phyloP scores from a whole-genome alignment of 2,113 vertebrate genomes.

The Bathybates hornii region DNA sequence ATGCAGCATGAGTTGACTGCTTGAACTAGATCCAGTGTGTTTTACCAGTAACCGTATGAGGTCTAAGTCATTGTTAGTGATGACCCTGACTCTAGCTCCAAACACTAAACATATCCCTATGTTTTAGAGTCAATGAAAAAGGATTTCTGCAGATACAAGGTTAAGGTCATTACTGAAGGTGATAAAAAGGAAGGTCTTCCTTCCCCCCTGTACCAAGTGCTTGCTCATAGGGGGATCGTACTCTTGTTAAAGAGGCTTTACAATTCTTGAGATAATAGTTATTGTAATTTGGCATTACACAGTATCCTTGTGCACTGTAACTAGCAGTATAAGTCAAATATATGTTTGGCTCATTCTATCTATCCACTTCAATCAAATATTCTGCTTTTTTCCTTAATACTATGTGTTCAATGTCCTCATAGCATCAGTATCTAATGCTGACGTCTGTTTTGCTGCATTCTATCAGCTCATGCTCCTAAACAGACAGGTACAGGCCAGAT shows the following conservation, averaged over 20 bases:
- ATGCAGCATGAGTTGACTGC: background rate
- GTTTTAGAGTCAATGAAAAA: background rate
- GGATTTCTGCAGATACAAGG: background rate
- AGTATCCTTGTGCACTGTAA: background rate
- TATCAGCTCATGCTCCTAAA: background rate
- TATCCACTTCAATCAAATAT: background rate
- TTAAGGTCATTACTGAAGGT: background rate
- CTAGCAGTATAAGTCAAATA: background rate
- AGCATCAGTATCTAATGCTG: background rate
- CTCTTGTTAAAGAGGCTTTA: background rate
- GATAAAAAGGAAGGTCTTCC: background rate
- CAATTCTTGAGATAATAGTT: background rate
- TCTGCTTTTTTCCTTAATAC: background rate
- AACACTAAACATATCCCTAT: background rate
- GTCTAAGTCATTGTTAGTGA: background rate
- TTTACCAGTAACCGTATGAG: background rate
- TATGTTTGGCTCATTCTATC: background rate
- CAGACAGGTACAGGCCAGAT: background rate
- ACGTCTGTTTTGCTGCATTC: background rate
- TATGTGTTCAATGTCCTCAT: background rate
- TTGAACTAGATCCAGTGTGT: background rate
- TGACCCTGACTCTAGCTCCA: background rate
- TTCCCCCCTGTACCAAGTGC: background rate
- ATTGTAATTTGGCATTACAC: background rate
- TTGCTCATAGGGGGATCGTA: background rate